Base-by-base conservation (phyloP, 92 coral and sea anemone genomes). In the Actinernus sp. region DNA sequence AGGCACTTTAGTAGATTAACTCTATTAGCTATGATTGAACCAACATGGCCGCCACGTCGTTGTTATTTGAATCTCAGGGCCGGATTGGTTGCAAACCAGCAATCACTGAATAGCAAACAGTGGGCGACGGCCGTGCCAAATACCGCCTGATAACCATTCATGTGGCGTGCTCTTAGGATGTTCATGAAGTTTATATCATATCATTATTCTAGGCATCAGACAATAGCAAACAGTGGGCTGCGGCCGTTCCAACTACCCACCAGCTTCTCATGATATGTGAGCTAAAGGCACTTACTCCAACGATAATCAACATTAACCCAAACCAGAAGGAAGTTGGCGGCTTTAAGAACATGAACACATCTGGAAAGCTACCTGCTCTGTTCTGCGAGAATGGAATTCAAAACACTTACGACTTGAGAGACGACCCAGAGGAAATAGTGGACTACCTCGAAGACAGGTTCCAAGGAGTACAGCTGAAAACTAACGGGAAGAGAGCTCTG, bases 161-260 rank as follows among this genome's bases (percentile, higher is more conserved):
- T n/a, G n/a, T n/a, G n/a, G n/a, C n/a, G n/a, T n/a, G n/a, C n/a
- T n/a, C n/a, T n/a, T n/a, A n/a, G n/a, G n/a, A n/a, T n/a, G n/a
- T n/a, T n/a, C n/a, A n/a, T n/a, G n/a, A n/a, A n/a, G n/a, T n/a
- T n/a, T n/a, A n/a, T n/a, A n/a, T n/a, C n/a, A n/a, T n/a, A n/a
- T n/a, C n/a, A n/a, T n/a, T n/a, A n/a, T n/a, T n/a, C n/a, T n/a
- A 64, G 72, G 59, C 58, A 43, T 57, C 72, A 3, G 72, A 64
- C 20, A 8, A 41, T 6, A 31, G 34, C 48, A 34, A 22, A 20
- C 31, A 64, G 13, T 0, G 21, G 1, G 58, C 72, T 10, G 72
- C 72, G 1, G 58, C 72, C 0, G 6, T 64, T 31, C 55, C 21
- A 20, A 19, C 58, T 43, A 64, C 72, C 0, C 72, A 64, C 37